A percentile compares a stretch with the other conserved stretches of the same genome.
phyloP scores from a whole-genome alignment of 2,797 vertebrate genomes.

The Bucorvus abyssinicus region DNA sequence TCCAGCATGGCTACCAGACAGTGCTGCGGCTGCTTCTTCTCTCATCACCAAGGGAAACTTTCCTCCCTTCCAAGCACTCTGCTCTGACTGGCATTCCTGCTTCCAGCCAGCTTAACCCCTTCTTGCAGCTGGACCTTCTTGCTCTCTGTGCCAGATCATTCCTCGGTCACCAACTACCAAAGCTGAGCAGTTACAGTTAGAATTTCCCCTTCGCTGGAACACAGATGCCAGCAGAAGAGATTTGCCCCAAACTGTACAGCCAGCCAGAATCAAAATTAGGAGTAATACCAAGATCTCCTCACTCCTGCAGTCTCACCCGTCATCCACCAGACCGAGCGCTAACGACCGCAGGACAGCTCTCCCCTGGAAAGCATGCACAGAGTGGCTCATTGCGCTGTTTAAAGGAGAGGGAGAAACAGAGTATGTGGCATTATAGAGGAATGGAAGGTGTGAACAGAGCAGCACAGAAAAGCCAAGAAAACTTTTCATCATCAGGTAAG shows the following conservation, averaged over 20 bases:
- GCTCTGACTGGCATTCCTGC: background rate
- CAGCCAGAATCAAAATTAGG: background rate
- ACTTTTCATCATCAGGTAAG: background rate
- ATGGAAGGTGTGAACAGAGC: background rate
- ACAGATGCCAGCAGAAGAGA: background rate
- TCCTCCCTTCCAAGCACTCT: too few species aligned
- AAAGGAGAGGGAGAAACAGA: background rate
- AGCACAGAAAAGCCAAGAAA: background rate
- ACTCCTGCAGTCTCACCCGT: background rate
- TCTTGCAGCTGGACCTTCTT: background rate
- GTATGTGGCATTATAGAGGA: background rate
- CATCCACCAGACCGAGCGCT: background rate
- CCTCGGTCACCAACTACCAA: background rate
- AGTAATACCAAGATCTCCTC: background rate
- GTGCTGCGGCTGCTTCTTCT: background rate
- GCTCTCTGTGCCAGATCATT: background rate
- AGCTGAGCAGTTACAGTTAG: background rate
- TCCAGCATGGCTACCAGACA: background rate
- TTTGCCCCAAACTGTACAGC: background rate
- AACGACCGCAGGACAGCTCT: background rate
- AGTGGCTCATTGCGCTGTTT: background rate
- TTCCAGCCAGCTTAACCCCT: background rate
- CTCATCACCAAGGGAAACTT: background rate
- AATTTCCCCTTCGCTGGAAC: background rate
- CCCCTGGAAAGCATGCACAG: background rate